These are phyloP conservation scores for Mesembrinibis cayennensis DNA, from an alignment of 2,113 vertebrate species.

Conservation along the genomic window DNA sequence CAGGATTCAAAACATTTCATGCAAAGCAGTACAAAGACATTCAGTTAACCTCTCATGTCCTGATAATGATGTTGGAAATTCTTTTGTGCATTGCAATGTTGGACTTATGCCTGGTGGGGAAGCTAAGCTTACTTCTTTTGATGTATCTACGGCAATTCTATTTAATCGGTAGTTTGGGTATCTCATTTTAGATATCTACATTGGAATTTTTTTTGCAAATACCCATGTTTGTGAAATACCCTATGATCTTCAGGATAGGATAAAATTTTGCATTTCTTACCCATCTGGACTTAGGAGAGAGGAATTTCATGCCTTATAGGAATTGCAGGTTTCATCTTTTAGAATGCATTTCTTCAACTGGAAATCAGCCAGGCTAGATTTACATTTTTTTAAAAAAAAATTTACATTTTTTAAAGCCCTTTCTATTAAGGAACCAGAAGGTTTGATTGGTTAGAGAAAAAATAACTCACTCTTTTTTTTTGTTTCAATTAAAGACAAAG, in stretches of 20 bases:
- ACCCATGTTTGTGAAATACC: background rate
- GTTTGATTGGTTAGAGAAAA: background rate
- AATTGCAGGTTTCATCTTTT: background rate
- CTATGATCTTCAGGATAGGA: background rate
- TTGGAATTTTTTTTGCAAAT: background rate
- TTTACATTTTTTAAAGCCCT: background rate
- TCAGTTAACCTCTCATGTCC: constrained; percentile 20
- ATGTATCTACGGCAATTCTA: background rate
- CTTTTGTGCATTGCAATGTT: background rate
- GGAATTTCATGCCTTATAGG: background rate
- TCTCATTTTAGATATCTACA: background rate
- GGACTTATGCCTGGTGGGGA: background rate
- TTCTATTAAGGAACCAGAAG: background rate
- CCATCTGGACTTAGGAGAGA: background rate
- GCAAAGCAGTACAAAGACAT: background rate
- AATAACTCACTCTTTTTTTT: background rate
- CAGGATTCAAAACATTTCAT: background rate
- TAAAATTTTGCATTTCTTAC: background rate
- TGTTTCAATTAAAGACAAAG: background rate
- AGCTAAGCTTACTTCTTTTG: background rate
- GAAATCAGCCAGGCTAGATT: background rate
- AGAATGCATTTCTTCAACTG: background rate
- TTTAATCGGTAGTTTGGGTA: background rate
- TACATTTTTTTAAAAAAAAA: no score
- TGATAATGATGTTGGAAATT: background rate